A percentile compares a stretch with the other conserved stretches of the same genome.
phyloP scores from a whole-genome alignment of 2,113 vertebrate species.

The Peucedramus taeniatus region DNA sequence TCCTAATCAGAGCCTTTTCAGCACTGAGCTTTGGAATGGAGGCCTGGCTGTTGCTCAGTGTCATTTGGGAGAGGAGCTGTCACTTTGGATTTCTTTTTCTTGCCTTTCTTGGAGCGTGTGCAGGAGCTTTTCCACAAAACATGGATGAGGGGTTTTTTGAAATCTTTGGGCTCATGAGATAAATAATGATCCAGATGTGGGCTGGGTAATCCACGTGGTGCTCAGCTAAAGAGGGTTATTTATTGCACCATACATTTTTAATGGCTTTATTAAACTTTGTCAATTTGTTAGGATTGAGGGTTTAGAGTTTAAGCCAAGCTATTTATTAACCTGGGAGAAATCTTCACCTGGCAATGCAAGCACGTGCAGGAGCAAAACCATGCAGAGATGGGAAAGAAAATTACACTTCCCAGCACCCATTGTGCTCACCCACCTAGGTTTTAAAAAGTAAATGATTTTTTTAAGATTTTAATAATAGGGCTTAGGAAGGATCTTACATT shows the following conservation, averaged over 20 bases:
- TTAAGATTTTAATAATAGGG: background rate
- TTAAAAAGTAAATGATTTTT: background rate
- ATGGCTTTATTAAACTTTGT: background rate
- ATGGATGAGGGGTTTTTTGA: background rate
- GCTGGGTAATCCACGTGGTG: background rate
- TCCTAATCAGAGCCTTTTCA: background rate
- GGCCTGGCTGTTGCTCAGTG: background rate
- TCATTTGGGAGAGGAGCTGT: background rate
- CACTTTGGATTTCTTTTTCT: background rate
- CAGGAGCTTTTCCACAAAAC: background rate
- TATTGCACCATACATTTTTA: conserved; percentile 9
- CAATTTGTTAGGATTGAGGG: background rate
- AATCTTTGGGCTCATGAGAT: background rate
- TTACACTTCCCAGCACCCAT: background rate
- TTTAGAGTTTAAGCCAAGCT: background rate
- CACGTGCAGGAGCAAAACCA: background rate
- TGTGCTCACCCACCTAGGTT: background rate
- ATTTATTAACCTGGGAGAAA: background rate
- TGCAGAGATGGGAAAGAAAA: background rate
- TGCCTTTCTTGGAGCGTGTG: background rate
- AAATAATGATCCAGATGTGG: conserved; percentile 1
- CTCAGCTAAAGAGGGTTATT: background rate
- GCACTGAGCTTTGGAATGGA: background rate
- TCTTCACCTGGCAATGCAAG: background rate
- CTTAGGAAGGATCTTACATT: background rate